A percentile compares a stretch with the other conserved stretches of the same genome.
Evolutionary conservation across 1,140 invertebrate species (phyloP).

Genomic region (Pseudomyrmex flavicornis): DNA sequence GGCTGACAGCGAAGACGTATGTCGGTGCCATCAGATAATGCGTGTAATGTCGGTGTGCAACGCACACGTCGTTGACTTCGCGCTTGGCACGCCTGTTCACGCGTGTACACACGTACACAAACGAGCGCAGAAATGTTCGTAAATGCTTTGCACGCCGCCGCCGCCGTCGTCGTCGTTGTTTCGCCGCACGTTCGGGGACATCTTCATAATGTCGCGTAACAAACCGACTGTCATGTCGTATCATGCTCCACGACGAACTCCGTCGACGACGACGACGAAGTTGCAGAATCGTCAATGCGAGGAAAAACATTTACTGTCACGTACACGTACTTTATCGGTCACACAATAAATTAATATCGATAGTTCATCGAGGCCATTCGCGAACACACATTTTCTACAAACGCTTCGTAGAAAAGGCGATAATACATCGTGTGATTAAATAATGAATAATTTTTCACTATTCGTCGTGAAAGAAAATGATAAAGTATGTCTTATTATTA

Average conservation of each 20-base stretch:
- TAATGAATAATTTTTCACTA: too few relatives aligned
- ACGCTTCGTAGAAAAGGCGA: too few relatives aligned
- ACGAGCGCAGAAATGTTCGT: conserved; percentile 61
- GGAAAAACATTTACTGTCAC: not conserved
- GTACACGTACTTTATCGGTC: not conserved
- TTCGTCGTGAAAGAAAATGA: too few relatives aligned
- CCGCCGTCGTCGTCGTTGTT: conserved; percentile 32
- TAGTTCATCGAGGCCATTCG: not conserved
- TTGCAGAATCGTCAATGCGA: not conserved
- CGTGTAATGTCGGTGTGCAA: conserved; percentile 60
- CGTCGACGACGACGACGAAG: not conserved
- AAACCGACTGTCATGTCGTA: conserved; percentile 70
- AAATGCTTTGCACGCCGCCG: conserved; percentile 63
- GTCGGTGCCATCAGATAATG: conserved; percentile 73
- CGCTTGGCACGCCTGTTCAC: conserved; percentile 14
- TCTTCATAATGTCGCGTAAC: conserved; percentile 67
- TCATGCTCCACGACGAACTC: conserved; percentile 50
- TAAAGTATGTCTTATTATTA: too few relatives aligned
- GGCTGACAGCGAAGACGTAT: conserved; percentile 73
- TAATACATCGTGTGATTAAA: too few relatives aligned
- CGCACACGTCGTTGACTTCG: conserved; percentile 23
- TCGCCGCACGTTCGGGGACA: conserved; percentile 60
- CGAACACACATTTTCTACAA: too few relatives aligned
- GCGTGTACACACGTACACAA: conserved; percentile 1
- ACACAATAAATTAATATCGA: not conserved